Evolutionary conservation across 2,113 vertebrate genomes (phyloP).

Genomic region (Takifugu bimaculatus): DNA sequence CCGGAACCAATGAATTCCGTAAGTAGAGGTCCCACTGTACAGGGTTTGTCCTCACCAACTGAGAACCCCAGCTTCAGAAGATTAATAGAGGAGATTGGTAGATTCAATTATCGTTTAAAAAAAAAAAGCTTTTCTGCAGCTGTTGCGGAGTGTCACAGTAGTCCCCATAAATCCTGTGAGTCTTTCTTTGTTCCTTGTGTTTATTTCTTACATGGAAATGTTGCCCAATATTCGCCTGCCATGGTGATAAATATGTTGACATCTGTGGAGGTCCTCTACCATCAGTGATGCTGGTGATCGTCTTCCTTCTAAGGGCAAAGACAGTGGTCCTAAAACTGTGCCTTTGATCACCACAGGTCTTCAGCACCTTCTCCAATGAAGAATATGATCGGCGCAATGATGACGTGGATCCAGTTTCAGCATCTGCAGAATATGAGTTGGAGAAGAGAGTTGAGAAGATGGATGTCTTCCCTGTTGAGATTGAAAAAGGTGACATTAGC

Average conservation of each 20-base stretch:
- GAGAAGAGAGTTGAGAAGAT: constrained; percentile 95
- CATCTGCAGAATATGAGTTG: constrained; percentile 89
- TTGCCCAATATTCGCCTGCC: constrained; percentile 8
- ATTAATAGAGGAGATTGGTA: not conserved
- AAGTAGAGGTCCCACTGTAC: too few species aligned
- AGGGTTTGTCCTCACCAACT: not conserved
- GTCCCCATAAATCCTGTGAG: constrained; percentile 5
- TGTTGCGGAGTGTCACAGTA: constrained; percentile 12
- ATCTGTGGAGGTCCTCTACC: not conserved
- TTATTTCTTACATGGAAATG: constrained; percentile 17
- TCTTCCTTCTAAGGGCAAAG: not conserved
- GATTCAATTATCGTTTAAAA: not conserved
- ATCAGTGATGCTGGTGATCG: not conserved
- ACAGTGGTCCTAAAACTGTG: not conserved
- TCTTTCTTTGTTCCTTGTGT: not conserved
- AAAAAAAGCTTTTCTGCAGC: constrained; percentile 1
- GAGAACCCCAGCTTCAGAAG: too few species aligned
- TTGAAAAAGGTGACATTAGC: constrained; percentile 81
- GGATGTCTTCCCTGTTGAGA: constrained; percentile 92
- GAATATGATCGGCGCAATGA: constrained; percentile 91
- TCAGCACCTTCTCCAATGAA: constrained; percentile 88
- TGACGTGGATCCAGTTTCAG: constrained; percentile 89
- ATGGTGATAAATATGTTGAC: not conserved
- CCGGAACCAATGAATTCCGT: too few species aligned
- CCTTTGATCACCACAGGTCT: constrained; percentile 71